A percentile compares a stretch with the other conserved stretches of the same genome.
Conservation (phyloP, 2,888 invertebrate genomes). For the Adineta ricciae region DNA sequence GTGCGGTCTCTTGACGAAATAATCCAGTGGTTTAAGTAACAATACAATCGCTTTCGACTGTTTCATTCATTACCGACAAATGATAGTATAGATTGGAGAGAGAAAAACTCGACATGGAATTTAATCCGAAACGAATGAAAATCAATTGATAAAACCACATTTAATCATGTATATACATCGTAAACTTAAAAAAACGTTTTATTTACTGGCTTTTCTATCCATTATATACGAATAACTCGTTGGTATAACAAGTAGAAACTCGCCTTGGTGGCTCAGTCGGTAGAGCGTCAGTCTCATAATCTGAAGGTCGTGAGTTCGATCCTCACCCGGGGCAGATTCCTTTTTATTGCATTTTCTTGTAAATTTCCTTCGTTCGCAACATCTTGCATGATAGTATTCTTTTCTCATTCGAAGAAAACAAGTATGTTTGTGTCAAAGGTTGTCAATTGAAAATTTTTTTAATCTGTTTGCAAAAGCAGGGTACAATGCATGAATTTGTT, state of each 20-base stretch:
- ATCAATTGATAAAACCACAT: not conserved
- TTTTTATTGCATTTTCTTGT: not conserved
- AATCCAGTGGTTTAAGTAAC: not conserved
- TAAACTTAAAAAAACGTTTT: no score
- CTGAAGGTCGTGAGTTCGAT: constrained; percentile 13
- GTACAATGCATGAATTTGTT: not conserved
- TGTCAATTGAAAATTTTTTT: no score
- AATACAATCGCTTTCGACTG: not conserved
- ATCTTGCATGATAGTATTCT: not conserved
- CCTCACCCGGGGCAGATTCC: constrained; percentile 12
- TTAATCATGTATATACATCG: no score
- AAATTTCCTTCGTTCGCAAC: not conserved
- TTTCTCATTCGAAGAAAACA: no score
- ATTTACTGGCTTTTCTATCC: not conserved
- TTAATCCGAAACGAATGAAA: not conserved
- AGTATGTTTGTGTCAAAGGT: no score
- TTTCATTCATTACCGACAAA: no score
- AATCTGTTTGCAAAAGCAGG: not conserved
- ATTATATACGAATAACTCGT: not conserved
- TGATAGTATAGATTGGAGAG: not conserved
- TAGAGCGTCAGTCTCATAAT: constrained; percentile 15
- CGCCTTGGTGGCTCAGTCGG: constrained; percentile 3
- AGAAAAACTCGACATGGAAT: not conserved
- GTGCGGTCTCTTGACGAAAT: no score
- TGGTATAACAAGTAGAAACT: not conserved